These are phyloP conservation scores for Lucinisca nassula DNA, from an alignment of 2,888 invertebrate species.

Conservation along the genomic window DNA sequence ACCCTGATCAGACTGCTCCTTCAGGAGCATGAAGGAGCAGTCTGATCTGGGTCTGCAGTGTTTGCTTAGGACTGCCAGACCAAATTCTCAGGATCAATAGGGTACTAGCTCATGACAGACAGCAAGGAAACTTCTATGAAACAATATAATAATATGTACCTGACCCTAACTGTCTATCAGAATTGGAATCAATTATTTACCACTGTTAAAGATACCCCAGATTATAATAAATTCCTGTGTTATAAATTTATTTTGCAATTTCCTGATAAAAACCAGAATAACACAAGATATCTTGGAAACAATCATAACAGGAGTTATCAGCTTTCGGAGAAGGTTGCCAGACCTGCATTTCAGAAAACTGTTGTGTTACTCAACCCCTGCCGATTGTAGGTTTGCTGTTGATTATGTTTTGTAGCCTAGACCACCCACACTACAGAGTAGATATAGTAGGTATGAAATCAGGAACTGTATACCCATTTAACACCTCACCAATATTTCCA, in stretches of 20 bases:
- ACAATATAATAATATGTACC: no score
- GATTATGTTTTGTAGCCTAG: neutral
- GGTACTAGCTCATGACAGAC: no score
- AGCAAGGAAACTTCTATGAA: no score
- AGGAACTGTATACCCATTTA: conserved; percentile 5
- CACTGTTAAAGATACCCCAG: neutral
- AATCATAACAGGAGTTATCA: conserved; percentile 11
- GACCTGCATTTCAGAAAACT: neutral
- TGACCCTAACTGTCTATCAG: neutral
- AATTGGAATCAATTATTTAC: neutral
- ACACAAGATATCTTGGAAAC: neutral
- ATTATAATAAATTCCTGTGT: neutral
- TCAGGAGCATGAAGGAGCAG: no score
- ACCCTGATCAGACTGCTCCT: no score
- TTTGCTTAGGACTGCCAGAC: no score
- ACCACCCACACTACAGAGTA: neutral
- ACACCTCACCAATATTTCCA: neutral
- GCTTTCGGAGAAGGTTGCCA: neutral
- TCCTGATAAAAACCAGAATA: neutral
- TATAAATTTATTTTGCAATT: neutral
- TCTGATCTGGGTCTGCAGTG: no score
- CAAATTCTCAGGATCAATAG: no score
- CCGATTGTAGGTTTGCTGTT: neutral
- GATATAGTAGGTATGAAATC: neutral
- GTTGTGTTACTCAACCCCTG: conserved; percentile 8